Conservation (phyloP, 2,113 vertebrate genomes). For the Brevimyrus niger region DNA sequence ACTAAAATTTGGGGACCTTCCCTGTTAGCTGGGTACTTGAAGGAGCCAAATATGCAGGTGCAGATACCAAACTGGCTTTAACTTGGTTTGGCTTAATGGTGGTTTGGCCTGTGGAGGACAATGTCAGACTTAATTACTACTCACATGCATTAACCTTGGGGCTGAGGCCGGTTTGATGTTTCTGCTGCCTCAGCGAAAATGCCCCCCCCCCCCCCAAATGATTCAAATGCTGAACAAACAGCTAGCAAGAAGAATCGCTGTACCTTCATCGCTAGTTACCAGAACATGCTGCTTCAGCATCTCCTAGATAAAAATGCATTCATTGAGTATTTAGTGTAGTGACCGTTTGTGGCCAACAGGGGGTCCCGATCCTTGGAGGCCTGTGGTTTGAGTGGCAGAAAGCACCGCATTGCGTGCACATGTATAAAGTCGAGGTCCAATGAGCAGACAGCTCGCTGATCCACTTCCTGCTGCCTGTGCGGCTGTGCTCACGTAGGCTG, state of each 20-base stretch:
- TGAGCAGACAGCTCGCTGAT: neutral
- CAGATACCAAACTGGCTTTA: neutral
- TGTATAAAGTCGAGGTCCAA: neutral
- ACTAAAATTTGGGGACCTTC: neutral
- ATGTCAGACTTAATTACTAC: neutral
- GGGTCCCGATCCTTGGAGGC: neutral
- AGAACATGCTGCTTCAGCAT: neutral
- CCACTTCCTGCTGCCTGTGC: neutral
- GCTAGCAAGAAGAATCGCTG: neutral
- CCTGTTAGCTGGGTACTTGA: neutral
- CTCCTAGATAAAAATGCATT: neutral
- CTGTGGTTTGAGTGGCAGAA: neutral
- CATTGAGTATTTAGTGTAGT: neutral
- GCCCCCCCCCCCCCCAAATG: neutral
- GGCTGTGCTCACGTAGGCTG: neutral
- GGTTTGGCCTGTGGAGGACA: neutral
- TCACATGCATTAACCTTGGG: neutral
- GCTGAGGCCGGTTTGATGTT: neutral
- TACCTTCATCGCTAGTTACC: neutral
- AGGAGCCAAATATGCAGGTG: neutral
- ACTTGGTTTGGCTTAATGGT: neutral
- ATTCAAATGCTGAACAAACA: neutral
- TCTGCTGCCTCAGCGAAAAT: neutral
- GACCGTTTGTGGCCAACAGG: neutral
- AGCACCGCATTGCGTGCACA: neutral